Conservation (phyloP, 2,888 invertebrate species). For the Siphonodentalium dalli region DNA sequence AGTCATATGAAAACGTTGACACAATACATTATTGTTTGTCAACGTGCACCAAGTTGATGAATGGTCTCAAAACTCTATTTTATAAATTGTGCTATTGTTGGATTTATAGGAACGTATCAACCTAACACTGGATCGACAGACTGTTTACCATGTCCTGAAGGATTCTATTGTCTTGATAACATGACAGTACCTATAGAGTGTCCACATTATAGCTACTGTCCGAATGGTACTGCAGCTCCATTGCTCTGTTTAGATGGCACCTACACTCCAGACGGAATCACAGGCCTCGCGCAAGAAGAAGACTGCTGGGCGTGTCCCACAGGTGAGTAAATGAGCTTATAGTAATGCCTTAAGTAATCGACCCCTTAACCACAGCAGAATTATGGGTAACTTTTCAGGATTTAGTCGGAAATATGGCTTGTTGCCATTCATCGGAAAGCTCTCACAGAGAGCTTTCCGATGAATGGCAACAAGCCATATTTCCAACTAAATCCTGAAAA, state of each 20-base stretch:
- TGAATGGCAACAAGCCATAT: too few relatives aligned
- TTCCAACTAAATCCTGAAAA: too few relatives aligned
- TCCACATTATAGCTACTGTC: conserved; percentile 57
- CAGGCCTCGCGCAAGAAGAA: conserved; percentile 35
- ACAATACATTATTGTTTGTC: too few relatives aligned
- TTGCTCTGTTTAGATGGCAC: conserved; percentile 55
- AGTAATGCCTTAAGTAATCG: too few relatives aligned
- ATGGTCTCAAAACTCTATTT: not conserved
- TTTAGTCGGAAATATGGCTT: too few relatives aligned
- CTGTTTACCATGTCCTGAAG: conserved; percentile 47
- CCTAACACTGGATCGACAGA: conserved; percentile 33
- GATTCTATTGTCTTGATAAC: conserved; percentile 47
- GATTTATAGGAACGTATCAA: conserved; percentile 51
- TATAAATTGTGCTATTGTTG: conserved; percentile 1
- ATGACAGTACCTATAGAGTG: conserved; percentile 49
- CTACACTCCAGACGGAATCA: conserved; percentile 40
- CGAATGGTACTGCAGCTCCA: conserved; percentile 45
- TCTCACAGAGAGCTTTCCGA: too few relatives aligned
- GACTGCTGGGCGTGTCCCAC: conserved; percentile 50
- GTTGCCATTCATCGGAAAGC: too few relatives aligned
- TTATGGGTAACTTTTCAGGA: too few relatives aligned
- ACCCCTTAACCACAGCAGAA: too few relatives aligned
- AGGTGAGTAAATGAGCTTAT: conserved; percentile 43
- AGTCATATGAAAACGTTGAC: too few relatives aligned
- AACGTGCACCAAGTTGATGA: too few relatives aligned